phyloP scores from a whole-genome alignment of 2,797 vertebrate species.

The Xenentodon cancila region DNA sequence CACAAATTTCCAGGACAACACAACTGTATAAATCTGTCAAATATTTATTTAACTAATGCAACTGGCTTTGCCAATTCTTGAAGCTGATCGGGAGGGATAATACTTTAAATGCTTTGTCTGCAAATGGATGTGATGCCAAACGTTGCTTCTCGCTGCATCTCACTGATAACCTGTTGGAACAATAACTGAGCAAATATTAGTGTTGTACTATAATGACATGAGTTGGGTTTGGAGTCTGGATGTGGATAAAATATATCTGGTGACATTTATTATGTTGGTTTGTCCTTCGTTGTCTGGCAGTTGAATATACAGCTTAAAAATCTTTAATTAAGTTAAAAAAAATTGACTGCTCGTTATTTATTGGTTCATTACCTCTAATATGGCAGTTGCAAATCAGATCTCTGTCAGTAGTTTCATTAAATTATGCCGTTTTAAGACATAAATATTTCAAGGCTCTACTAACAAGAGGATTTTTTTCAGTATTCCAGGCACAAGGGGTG shows the following conservation, averaged over 20 bases:
- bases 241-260: constrained; percentile 6
- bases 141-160: constrained; percentile 18
- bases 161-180: constrained; percentile 44
- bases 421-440: too few species aligned
- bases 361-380: constrained; percentile 23
- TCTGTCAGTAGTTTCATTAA: not conserved
- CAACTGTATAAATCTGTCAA: constrained; percentile 29
- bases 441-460: too few species aligned
- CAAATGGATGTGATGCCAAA: constrained; percentile 27
- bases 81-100: constrained; percentile 24
- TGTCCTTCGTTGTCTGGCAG: constrained; percentile 9
- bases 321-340: constrained; percentile 15
- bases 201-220: constrained; percentile 27
- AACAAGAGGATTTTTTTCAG: too few species aligned
- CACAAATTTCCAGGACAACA: constrained; percentile 46
- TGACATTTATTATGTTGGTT: constrained; percentile 53
- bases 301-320: constrained; percentile 1
- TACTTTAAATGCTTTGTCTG: constrained; percentile 32
- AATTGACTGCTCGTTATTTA: constrained; percentile 10
- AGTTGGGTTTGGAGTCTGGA: constrained; percentile 2
- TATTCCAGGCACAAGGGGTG: too few species aligned
- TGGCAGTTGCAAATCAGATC: constrained; percentile 9
- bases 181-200: constrained; percentile 76
- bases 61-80: constrained; percentile 29
- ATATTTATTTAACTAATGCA: constrained; percentile 37